Conservation (phyloP, 2,888 invertebrate species). For the Perdita meconis region DNA sequence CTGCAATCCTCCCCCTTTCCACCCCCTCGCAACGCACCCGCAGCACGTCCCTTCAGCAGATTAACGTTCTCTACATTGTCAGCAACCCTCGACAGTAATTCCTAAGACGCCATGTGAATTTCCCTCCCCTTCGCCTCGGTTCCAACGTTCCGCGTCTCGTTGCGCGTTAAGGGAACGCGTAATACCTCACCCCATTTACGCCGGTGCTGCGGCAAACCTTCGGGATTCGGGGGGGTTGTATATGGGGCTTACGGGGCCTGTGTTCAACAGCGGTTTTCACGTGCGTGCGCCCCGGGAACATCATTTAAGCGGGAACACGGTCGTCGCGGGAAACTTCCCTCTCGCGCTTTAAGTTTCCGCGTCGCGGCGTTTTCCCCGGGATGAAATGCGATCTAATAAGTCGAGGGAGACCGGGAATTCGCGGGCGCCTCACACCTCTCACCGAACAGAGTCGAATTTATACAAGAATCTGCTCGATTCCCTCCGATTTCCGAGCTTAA, state of each 20-base stretch:
- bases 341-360: constrained; percentile 26
- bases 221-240: constrained; percentile 60
- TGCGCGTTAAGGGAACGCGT: constrained; percentile 22
- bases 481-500: neutral
- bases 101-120: constrained; percentile 6
- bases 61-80: constrained; percentile 34
- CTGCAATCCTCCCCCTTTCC: too few relatives aligned
- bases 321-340: constrained; percentile 41
- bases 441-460: constrained; percentile 11
- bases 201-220: constrained; percentile 50
- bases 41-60: neutral
- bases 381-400: constrained; percentile 52
- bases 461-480: neutral
- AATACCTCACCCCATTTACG: constrained; percentile 63
- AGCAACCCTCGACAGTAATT: constrained; percentile 13
- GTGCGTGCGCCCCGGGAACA: constrained; percentile 48
- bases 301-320: constrained; percentile 46
- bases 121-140: constrained; percentile 3
- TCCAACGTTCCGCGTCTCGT: neutral
- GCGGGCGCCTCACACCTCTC: neutral
- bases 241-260: constrained; percentile 58
- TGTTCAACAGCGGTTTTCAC: constrained; percentile 54
- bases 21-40: too few relatives aligned
- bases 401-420: constrained; percentile 13
- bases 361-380: constrained; percentile 17